A percentile compares a stretch with the other conserved stretches of the same genome.
Evolutionary conservation across 92 coral and sea anemone species (phyloP).

Genomic region (Palythoa caribaeorum): DNA sequence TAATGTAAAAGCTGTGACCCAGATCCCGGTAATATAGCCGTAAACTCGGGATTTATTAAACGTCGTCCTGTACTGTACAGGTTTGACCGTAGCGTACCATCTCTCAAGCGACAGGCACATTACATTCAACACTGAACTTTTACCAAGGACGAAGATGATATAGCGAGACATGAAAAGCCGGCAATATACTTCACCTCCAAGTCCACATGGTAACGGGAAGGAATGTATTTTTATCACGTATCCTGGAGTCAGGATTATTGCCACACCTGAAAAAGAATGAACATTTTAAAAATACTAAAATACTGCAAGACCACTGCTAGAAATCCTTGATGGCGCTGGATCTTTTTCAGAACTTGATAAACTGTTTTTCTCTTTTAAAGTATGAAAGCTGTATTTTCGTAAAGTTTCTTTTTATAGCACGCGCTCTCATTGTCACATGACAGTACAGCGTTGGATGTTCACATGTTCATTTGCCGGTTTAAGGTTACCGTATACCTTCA

Average conservation of each 20-base stretch:
- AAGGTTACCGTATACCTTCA: no score
- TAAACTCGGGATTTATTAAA: neutral
- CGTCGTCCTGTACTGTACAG: slow-evolving; percentile 56
- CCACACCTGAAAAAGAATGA: neutral
- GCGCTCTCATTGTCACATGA: no score
- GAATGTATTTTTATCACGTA: neutral
- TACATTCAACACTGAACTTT: slow-evolving; percentile 34
- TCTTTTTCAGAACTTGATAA: neutral
- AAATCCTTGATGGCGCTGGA: neutral
- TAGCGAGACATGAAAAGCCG: neutral
- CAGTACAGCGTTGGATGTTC: no score
- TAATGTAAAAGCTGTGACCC: neutral
- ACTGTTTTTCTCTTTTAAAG: no score
- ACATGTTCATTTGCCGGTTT: no score
- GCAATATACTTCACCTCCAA: slow-evolving; percentile 18
- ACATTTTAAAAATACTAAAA: neutral
- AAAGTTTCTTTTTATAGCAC: no score
- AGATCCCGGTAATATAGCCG: neutral
- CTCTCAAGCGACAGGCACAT: slow-evolving; percentile 84
- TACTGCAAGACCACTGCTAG: no score
- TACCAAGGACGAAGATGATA: slow-evolving; percentile 16
- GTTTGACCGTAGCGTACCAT: slow-evolving; percentile 82
- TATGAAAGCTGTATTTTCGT: no score
- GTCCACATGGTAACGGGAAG: slow-evolving; percentile 8
- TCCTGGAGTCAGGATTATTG: neutral